Conservation (phyloP, 1,140 invertebrate genomes). For the Brachionus rotundiformis region DNA sequence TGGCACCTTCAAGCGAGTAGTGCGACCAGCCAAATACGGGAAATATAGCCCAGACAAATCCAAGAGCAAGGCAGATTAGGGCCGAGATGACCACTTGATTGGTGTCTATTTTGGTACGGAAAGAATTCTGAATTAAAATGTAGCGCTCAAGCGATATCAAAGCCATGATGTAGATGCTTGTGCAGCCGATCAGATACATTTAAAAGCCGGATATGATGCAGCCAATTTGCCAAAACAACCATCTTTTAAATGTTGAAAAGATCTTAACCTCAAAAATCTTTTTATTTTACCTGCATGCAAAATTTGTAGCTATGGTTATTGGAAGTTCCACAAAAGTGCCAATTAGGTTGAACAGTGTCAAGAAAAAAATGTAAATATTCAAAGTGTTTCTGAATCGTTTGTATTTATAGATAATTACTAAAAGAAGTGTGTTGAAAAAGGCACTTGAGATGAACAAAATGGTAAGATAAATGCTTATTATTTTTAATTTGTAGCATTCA, state of each 20-base stretch:
- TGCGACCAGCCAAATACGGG: constrained; percentile 42
- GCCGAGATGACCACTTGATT: no score
- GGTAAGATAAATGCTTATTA: background rate
- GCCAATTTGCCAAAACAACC: background rate
- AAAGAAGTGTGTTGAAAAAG: background rate
- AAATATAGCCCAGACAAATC: constrained; percentile 8
- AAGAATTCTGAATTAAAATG: no score
- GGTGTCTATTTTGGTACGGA: no score
- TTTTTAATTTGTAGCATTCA: background rate
- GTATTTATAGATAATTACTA: constrained; percentile 2
- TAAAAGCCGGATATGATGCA: constrained; percentile 1
- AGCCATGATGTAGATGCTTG: constrained; percentile 35
- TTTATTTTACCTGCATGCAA: constrained; percentile 21
- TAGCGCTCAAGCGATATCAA: constrained; percentile 27
- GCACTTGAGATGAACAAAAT: background rate
- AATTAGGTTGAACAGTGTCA: background rate
- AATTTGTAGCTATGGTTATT: constrained; percentile 17
- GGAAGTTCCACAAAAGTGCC: constrained; percentile 37
- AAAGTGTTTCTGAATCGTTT: background rate
- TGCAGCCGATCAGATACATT: constrained; percentile 44
- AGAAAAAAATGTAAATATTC: background rate
- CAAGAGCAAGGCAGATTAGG: background rate
- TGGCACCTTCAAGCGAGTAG: constrained; percentile 46
- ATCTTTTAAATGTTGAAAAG: background rate
- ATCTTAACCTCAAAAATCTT: background rate